Percentiles rank a stretch among this genome's conserved stretches.
Conservation (phyloP, 1,140 invertebrate species). For the Formica selysi region DNA sequence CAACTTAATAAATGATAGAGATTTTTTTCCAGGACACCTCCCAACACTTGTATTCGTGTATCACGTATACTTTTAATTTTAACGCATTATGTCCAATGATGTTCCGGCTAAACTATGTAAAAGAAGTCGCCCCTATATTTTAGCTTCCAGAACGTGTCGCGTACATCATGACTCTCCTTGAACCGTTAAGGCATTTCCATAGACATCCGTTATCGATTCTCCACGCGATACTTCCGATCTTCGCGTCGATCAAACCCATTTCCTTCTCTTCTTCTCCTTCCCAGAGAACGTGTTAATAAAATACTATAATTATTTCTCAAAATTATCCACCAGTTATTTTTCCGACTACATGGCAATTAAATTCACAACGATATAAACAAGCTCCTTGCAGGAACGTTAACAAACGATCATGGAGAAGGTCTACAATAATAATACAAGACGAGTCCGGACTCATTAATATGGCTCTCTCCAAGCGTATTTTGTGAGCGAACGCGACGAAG, state of each 20-base stretch:
- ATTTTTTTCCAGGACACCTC: not conserved
- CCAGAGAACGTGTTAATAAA: not conserved
- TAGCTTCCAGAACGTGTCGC: not conserved
- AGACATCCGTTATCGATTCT: not conserved
- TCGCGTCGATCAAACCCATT: constrained; percentile 3
- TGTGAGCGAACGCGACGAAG: not conserved
- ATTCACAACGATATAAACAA: not conserved
- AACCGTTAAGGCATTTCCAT: not conserved
- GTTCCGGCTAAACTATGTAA: not conserved
- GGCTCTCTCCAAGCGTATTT: not conserved
- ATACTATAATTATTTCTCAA: not conserved
- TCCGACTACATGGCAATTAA: not conserved
- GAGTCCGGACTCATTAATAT: constrained; percentile 24
- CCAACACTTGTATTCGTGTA: not conserved
- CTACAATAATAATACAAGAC: constrained; percentile 15
- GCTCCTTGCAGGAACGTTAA: not conserved
- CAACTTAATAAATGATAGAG: not conserved
- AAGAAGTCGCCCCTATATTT: constrained; percentile 17
- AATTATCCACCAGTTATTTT: too few relatives aligned
- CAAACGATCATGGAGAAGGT: not conserved
- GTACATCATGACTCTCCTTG: not conserved
- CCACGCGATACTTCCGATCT: not conserved
- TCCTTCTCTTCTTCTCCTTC: too few relatives aligned
- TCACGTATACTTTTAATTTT: constrained; percentile 4
- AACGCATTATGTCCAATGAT: constrained; percentile 8